These are phyloP conservation scores for Erythrocercus mccallii DNA, from an alignment of 2,113 vertebrate species.

Conservation along the genomic window DNA sequence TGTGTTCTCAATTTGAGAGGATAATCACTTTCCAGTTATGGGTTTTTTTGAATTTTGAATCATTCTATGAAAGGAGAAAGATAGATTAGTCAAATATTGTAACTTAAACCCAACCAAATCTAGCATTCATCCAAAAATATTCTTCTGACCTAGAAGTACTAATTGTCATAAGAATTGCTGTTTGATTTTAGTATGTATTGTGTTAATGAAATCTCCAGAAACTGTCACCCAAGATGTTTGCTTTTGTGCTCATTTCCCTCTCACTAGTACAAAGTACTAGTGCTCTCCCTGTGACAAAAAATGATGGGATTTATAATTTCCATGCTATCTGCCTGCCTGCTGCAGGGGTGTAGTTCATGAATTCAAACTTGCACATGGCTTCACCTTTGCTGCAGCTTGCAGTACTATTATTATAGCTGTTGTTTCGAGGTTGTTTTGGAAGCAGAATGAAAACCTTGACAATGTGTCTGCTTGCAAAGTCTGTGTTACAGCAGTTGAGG, in stretches of 20 bases:
- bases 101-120: background rate
- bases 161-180: background rate
- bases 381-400: background rate
- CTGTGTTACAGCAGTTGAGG: background rate
- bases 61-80: background rate
- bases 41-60: background rate
- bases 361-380: background rate
- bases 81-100: background rate
- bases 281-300: background rate
- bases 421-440: background rate
- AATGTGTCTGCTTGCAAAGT: background rate
- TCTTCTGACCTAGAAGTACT: background rate
- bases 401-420: background rate
- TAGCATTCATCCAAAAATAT: background rate
- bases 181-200: background rate
- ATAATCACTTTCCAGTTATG: background rate
- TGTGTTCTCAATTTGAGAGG: background rate
- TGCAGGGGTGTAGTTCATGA: background rate
- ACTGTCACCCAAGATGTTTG: fast-evolving
- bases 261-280: background rate
- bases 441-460: background rate
- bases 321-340: background rate
- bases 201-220: background rate
- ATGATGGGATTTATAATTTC: background rate
- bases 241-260: background rate